Base-by-base conservation (phyloP, 2,888 invertebrate genomes). In the Lamellibrachia columna region DNA sequence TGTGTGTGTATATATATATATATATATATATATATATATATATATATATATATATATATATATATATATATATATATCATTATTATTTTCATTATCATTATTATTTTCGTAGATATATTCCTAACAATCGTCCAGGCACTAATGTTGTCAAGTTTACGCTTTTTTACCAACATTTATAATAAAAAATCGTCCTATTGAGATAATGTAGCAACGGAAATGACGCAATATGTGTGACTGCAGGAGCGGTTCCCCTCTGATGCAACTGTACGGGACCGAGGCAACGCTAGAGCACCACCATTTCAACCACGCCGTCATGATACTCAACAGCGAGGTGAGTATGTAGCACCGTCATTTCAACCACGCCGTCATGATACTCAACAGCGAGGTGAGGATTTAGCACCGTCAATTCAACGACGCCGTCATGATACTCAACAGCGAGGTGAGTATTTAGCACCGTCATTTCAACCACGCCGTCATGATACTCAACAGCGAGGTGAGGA, bases 201-300 rank as follows among this genome's bases (percentile, higher is more conserved):
- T 22, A 75, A 75, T 22, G 75, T n/a, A 75, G n/a, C 15, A 22
- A 15, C n/a, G 75, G 75, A 75, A 22, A n/a, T 75, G 75, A 75
- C 75, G 75, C 15, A 15, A 15, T n/a, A 22, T 75, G 75, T 22
- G 75, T 22, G 22, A 11, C 92, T 94, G 8, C 95, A 97, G 97
- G 94, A 97, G 97, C 90, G 97, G 97, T 91, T 97, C 97, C 11
- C 97, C 97, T 15, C 95, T 97, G 93, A 97, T 97, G 22, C 96
- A 97, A 93, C 95, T 97, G 91, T 97, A 97, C 94, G 97, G 97
- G 0, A 97, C 95, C 0, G 95, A 95, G 90, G 96, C 96, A 2
- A 96, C 96, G 0, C 93, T 96, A 92, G 96, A 96, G 93, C 96
- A 96, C 75, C 96, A 96, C 92, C 96, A 96, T 93, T 96, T 96